phyloP scores from a whole-genome alignment of 2,797 vertebrate species.

The Acanthurus leucopareius region DNA sequence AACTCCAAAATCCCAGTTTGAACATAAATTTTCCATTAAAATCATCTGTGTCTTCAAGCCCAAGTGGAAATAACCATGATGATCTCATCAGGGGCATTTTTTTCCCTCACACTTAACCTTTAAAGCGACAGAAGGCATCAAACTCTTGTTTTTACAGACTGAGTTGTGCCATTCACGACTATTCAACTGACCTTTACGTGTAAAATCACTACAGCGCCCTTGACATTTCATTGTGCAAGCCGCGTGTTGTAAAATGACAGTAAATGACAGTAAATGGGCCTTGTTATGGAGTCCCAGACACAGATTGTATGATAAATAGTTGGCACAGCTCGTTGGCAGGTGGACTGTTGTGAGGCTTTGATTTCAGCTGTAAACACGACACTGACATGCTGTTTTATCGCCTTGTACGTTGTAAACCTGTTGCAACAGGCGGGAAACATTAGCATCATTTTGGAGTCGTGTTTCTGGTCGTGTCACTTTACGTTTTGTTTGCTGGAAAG shows the following conservation, averaged over 20 bases:
- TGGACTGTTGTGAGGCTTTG: no score
- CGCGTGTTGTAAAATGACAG: constrained; percentile 4
- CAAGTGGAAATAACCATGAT: no score
- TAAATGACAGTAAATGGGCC: constrained; percentile 4
- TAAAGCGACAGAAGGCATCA: neutral
- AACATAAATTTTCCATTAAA: neutral
- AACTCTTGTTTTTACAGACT: neutral
- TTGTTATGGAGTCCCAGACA: neutral
- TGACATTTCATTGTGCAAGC: constrained; percentile 5
- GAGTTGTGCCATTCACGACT: neutral
- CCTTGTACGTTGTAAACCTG: neutral
- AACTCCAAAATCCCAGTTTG: neutral
- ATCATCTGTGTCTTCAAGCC: neutral
- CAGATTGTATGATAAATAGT: no score
- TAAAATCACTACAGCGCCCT: neutral
- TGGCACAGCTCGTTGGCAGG: no score
- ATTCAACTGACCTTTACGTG: no score
- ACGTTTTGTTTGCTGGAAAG: no score
- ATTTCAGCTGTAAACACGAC: no score
- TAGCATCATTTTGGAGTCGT: neutral
- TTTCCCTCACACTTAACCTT: neutral
- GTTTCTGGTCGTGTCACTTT: neutral
- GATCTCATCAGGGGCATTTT: neutral
- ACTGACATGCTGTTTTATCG: no score
- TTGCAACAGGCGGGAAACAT: neutral